These are phyloP conservation scores for Acrocephalus arundinaceus DNA, from an alignment of 2,113 vertebrate genomes.

Conservation along the genomic window DNA sequence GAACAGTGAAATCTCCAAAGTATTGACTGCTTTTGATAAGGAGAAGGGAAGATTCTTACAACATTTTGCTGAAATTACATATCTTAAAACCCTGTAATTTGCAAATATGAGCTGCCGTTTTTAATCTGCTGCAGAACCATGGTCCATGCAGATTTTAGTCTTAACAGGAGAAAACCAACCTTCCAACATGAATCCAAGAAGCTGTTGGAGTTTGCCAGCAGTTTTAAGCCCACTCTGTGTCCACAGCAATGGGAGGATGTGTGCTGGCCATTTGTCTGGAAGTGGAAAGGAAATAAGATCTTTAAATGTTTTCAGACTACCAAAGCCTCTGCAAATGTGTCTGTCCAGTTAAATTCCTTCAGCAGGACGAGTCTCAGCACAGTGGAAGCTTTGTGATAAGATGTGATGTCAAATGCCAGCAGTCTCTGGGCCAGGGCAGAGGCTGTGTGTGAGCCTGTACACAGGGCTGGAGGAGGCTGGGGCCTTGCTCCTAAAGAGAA, in stretches of 20 bases:
- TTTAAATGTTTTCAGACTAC: background rate
- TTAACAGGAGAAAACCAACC: background rate
- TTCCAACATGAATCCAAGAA: background rate
- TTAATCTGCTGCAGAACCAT: background rate
- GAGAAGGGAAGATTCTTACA: background rate
- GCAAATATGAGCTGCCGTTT: background rate
- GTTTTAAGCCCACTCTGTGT: background rate
- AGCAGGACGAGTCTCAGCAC: background rate
- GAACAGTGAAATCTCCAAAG: background rate
- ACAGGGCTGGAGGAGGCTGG: background rate
- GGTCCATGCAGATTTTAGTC: background rate
- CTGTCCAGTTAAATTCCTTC: background rate
- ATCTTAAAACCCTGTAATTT: background rate
- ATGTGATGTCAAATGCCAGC: background rate
- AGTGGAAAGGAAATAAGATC: background rate
- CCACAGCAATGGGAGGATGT: background rate
- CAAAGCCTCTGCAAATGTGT: background rate
- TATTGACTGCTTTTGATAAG: background rate
- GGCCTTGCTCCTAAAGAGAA: background rate
- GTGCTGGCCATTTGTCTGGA: background rate
- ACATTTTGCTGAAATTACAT: background rate
- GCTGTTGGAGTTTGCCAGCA: background rate
- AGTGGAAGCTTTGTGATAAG: background rate
- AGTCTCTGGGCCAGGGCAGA: background rate
- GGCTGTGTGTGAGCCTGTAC: background rate